Evolutionary conservation across 2,113 vertebrate genomes (phyloP), one percentile per base, ranked within the genome.

Genomic region (Gallinago paraguaiae): DNA sequence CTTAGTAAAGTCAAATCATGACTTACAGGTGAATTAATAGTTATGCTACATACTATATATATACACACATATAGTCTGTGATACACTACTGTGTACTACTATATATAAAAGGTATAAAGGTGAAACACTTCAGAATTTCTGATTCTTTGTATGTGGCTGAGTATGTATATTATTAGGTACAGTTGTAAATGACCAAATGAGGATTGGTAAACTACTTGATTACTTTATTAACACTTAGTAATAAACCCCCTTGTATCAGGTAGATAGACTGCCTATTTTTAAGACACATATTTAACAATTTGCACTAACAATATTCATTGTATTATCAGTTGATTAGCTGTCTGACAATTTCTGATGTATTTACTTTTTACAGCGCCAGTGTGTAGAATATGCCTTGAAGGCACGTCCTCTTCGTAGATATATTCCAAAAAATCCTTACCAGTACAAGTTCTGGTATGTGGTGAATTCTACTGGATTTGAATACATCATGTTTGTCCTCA

Each of bases 371-470:
- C 98, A 99, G 99, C 99, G 99, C 71, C 99, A 99, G 97, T 99
- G 99, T 97, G 99, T 99, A 50, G 99, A 99, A 97, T 99, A 99
- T 6, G 99, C 99, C 45, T 98, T 99, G 77, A 99, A 99, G 97
- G 99, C 99, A 1, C 99, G 98, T 61, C 99, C 99, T 13, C 97
- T 99, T 96, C 98, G 99, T 86, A 98, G 99, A 96, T 99, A 99
- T 94, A 99, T 99, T 95, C 99, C 99, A 67, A 99, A 99, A 98
- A 99, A 99, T 94, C 99, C 99, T 12, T 99, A 99, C 97, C 99
- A 99, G 98, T 99, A 99, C 98, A 99, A 99, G 98, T 99, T 99
- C 98, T 99, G 99, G 99, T 99, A 99, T 90, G 99, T 99, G 98
- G 99, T 99, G 96, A 99, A 99, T 98, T 99, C 99, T 93, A 99